Evolutionary conservation across 1,140 invertebrate genomes (phyloP).

Genomic region (Neuroterus valhalla): DNA sequence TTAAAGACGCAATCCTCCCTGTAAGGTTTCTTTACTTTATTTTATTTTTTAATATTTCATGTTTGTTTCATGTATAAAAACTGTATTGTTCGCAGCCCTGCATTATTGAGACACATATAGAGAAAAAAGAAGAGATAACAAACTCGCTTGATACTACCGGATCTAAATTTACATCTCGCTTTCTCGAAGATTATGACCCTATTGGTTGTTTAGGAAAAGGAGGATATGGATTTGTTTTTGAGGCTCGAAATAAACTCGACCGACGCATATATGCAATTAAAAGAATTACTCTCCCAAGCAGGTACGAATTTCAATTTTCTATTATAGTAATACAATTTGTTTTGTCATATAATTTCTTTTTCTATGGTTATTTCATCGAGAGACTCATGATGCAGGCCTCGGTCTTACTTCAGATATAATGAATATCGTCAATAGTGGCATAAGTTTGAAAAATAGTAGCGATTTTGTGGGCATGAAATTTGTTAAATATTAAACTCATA

Average conservation of each 20-base stretch:
- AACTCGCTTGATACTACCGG: constrained; percentile 48
- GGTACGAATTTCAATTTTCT: constrained; percentile 72
- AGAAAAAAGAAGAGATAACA: constrained; percentile 52
- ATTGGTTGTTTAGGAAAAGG: constrained; percentile 90
- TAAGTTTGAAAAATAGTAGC: no score
- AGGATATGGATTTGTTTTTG: constrained; percentile 98
- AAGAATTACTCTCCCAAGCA: constrained; percentile 90
- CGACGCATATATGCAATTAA: constrained; percentile 97
- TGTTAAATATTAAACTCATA: no score
- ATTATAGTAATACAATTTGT: constrained; percentile 4
- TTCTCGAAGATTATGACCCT: constrained; percentile 90
- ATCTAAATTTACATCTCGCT: constrained; percentile 81
- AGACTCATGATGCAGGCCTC: no score
- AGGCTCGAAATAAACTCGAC: constrained; percentile 96
- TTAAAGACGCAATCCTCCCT: constrained; percentile 57
- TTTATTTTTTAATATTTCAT: constrained; percentile 28
- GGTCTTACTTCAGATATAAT: no score
- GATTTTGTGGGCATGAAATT: no score
- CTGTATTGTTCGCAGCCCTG: constrained; percentile 21
- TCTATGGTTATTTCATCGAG: no score
- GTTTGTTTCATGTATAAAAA: constrained; percentile 7
- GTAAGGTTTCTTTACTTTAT: constrained; percentile 52
- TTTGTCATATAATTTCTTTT: no score
- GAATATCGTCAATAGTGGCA: no score
- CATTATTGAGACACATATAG: constrained; percentile 70